Percentiles rank a stretch among this genome's conserved stretches.
Evolutionary conservation across 2,113 vertebrate species (phyloP).

Genomic region (Heloderma charlesbogerti): DNA sequence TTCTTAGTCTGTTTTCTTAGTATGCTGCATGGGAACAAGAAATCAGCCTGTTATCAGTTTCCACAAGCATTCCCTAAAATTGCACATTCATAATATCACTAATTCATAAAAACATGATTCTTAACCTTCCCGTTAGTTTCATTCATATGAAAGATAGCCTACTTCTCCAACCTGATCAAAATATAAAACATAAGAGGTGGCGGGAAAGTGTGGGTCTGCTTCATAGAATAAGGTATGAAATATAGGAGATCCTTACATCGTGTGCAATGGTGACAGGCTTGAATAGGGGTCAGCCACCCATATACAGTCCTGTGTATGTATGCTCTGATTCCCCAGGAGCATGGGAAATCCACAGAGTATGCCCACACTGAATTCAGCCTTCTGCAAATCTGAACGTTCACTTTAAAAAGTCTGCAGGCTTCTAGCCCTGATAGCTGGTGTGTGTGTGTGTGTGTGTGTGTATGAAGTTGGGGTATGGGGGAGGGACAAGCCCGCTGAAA

Average conservation of each 20-base stretch:
- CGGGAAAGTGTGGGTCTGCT: not conserved
- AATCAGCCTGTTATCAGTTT: slow-evolving; percentile 14
- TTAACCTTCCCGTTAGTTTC: not conserved
- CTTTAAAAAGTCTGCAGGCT: not conserved
- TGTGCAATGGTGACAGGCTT: not conserved
- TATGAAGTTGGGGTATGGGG: not conserved
- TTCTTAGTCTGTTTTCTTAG: not conserved
- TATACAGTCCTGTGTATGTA: too few species aligned
- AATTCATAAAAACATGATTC: not conserved
- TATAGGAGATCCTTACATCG: not conserved
- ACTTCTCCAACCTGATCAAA: not conserved
- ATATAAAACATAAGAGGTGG: not conserved
- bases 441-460: too few species aligned
- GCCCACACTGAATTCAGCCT: not conserved
- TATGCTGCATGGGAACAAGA: not conserved
- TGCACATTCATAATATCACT: not conserved
- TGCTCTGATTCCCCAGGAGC: not conserved
- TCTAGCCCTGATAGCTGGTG: not conserved
- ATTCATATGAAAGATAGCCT: not conserved
- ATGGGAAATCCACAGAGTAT: not conserved
- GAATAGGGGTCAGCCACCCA: not conserved
- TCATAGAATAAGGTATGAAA: not conserved
- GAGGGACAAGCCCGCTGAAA: not conserved
- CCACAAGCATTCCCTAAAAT: not conserved
- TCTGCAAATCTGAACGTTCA: not conserved